These are phyloP conservation scores for Pomacea canaliculata DNA, from an alignment of 2,888 invertebrate species.

Conservation along the genomic window DNA sequence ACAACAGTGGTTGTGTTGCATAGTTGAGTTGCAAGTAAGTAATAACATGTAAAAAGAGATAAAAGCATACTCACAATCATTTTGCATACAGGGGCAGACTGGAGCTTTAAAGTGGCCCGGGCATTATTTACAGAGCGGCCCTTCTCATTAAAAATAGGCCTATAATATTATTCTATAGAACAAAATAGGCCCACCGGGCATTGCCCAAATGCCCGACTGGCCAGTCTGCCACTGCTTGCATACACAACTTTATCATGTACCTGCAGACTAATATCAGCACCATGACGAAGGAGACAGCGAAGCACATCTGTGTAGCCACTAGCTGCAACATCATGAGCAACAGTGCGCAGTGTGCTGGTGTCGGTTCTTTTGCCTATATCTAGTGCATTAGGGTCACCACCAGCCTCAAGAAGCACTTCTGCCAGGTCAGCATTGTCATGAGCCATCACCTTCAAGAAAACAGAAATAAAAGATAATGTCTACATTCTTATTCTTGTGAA, in stretches of 20 bases:
- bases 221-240: no score
- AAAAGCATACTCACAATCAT: no score
- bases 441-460: slow-evolving; percentile 24
- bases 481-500: no score
- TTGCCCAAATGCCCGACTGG: no score
- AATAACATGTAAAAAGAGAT: no score
- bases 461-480: neutral
- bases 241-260: neutral
- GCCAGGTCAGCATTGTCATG: slow-evolving; percentile 24
- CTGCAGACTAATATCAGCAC: slow-evolving; percentile 26
- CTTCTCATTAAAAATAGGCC: no score
- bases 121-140: no score
- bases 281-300: slow-evolving; percentile 22
- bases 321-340: slow-evolving; percentile 30
- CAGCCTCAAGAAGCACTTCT: slow-evolving; percentile 24
- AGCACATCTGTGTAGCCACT: slow-evolving; percentile 24
- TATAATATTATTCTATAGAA: no score
- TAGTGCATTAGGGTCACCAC: slow-evolving; percentile 25
- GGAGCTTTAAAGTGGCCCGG: no score
- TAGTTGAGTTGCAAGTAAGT: no score
- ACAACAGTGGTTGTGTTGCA: neutral
- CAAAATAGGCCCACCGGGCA: no score
- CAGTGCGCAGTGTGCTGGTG: slow-evolving; percentile 25
- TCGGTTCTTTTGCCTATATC: slow-evolving; percentile 16
- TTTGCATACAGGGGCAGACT: no score